Evolutionary conservation across 2,888 invertebrate genomes (phyloP).

Genomic region (Girardia tigrina): DNA sequence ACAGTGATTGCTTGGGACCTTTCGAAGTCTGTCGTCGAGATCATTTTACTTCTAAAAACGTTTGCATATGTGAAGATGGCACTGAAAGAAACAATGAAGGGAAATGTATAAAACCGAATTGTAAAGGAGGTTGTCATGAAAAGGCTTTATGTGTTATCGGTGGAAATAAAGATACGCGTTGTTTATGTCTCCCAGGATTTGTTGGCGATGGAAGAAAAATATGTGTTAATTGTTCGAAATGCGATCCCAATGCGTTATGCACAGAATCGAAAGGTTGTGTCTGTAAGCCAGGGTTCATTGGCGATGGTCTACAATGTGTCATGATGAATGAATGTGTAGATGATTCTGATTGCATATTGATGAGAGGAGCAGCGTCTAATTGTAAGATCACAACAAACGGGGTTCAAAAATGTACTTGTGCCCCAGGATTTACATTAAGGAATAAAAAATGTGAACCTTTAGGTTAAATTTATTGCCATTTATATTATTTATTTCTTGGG

Average conservation of each 20-base stretch:
- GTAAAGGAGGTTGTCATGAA: not conserved
- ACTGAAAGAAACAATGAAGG: not conserved
- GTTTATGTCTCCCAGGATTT: not conserved
- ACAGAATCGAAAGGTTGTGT: constrained; percentile 6
- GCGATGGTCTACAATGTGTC: not conserved
- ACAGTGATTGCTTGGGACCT: not conserved
- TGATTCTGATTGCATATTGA: not conserved
- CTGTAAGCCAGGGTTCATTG: not conserved
- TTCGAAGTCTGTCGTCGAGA: not conserved
- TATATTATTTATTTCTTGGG: not conserved
- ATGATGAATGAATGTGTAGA: not conserved
- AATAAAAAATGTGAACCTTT: not conserved
- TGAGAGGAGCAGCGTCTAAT: not conserved
- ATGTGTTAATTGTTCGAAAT: not conserved
- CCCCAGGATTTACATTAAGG: not conserved
- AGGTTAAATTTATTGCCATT: not conserved
- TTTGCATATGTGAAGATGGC: not conserved
- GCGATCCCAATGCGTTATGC: not conserved
- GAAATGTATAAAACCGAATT: not conserved
- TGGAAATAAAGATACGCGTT: not conserved
- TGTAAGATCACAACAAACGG: not conserved
- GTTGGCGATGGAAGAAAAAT: not conserved
- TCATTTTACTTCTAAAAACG: not conserved
- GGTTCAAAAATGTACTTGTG: not conserved
- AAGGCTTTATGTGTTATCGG: not conserved